These are phyloP conservation scores for Sebastes reedi DNA, from an alignment of 2,797 vertebrate genomes.

Conservation along the genomic window DNA sequence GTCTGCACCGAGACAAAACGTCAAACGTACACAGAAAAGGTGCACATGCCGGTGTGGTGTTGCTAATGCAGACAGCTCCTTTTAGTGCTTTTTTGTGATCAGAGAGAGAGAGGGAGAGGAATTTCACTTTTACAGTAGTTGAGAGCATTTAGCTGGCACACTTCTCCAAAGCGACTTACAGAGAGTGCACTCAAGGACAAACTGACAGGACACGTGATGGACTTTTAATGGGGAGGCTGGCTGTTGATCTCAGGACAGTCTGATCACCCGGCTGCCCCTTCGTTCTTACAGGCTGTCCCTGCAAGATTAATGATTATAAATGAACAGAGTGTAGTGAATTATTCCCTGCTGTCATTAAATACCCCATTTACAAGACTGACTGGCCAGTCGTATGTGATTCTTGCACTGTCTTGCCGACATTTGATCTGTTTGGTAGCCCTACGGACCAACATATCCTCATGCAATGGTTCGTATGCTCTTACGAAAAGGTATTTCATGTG, in stretches of 20 bases:
- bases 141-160: background rate
- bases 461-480: too few species aligned
- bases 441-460: too few species aligned
- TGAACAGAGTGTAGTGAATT: background rate
- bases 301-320: background rate
- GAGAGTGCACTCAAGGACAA: background rate
- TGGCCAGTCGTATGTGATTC: background rate
- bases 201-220: background rate
- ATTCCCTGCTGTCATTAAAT: background rate
- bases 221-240: background rate
- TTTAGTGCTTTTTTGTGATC: background rate
- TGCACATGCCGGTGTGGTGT: background rate
- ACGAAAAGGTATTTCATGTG: too few species aligned
- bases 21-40: background rate
- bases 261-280: background rate
- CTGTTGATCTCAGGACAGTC: conserved; percentile 8
- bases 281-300: background rate
- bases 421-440: too few species aligned
- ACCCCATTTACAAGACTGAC: background rate
- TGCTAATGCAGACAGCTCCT: background rate
- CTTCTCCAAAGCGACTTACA: background rate
- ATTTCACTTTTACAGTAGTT: background rate
- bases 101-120: background rate
- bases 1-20: background rate
- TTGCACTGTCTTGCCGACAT: background rate